Base-by-base conservation (phyloP, 2,888 invertebrate genomes). In the Aspidapion aeneum region DNA sequence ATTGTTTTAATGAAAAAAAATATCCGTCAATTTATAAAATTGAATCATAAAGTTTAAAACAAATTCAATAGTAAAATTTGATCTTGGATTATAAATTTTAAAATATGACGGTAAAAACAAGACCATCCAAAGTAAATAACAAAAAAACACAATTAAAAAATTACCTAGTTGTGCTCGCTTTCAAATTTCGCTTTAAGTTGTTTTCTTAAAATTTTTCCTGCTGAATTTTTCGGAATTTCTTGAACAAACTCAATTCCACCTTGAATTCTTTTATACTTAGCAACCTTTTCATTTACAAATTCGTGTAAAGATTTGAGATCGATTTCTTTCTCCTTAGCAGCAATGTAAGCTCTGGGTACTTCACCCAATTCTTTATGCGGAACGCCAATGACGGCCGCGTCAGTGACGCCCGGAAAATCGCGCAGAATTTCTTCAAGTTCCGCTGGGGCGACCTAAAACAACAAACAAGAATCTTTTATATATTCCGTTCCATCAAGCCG, bases 331-430 rank as follows among this genome's bases (percentile, higher is more conserved):
- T 68, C 66, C 50, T 86, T 85, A 0, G 83, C 71, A 0, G 90
- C 86, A 1, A 94, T 80, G 70, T 89, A 90, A 0, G 92, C 94
- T 73, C 86, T 85, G 0, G 94, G 94, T 9, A 86, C 82, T 79
- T 94, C 93, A 2, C 94, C 94, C 35, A 82, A 82, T 7, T 79
- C 76, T 0, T 82, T 79, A 73, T 93, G 87, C 0, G 89, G 87
- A 21, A 91, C 78, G 0, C 94, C 94, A 65, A 95, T 82, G 0
- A 96, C 94, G 0, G 91, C 95, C 0, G 90, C 92, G 73, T 96
- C 96, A 9, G 83, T 77, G 0, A 96, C 84, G 35, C 84, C 85
- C 0, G 92, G 90, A 78, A 93, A 90, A 51, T 85, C 83, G 63
- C 90, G 83, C 1, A 94, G 74, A 3, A 91, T 72, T 63, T 84